Percentiles rank a stretch among this genome's conserved stretches.
Conservation (phyloP, 1,140 invertebrate genomes). For the Medauroidea extradentata region DNA sequence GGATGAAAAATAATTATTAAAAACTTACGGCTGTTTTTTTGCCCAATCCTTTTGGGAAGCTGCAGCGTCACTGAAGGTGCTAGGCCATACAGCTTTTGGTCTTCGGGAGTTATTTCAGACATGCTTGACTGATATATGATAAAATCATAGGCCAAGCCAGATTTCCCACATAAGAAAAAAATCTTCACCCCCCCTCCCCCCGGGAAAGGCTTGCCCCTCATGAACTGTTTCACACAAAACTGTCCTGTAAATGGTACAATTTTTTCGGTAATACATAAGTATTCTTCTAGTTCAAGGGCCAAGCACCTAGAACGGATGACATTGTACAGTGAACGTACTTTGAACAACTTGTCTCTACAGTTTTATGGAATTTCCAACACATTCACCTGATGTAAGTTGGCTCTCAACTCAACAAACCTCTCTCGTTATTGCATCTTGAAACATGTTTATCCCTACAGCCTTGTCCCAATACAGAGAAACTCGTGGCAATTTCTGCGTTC, state of each 20-base stretch:
- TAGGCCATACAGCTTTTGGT: background rate
- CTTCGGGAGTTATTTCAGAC: background rate
- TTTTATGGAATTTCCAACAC: background rate
- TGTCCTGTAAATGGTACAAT: constrained; percentile 32
- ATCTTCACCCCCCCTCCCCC: constrained; percentile 25
- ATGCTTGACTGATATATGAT: constrained; percentile 24
- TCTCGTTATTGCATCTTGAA: constrained; percentile 5
- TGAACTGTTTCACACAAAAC: constrained; percentile 19
- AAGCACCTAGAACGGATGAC: background rate
- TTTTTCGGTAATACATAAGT: constrained; percentile 28
- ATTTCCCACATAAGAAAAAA: constrained; percentile 25
- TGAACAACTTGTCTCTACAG: constrained; percentile 5
- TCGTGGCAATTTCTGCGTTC: constrained; percentile 5
- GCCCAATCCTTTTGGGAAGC: constrained; percentile 2
- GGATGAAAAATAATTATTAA: constrained; percentile 23
- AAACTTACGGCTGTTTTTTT: constrained; percentile 1
- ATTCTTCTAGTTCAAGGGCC: constrained; percentile 14
- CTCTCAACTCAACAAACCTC: constrained; percentile 9
- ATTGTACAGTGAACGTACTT: constrained; percentile 11
- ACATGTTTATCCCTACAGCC: constrained; percentile 1
- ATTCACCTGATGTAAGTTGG: background rate
- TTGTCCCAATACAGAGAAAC: constrained; percentile 10
- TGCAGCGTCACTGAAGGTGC: constrained; percentile 1
- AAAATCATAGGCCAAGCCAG: constrained; percentile 29
- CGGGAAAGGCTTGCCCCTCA: background rate